These are phyloP conservation scores for roundworm (Caenorhabditis elegans) DNA, from an alignment of 1,140 invertebrate species.

Conservation along the genomic window WBcel235 BX284603.4:3806001-3806500, in stretches of 20 bases:
- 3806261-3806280: conserved; percentile 67
- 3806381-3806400: conserved; percentile 67
- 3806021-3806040: no score
- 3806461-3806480: conserved; percentile 66
- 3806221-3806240: no score
- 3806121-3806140: no score
- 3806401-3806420: conserved; percentile 66
- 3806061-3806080: no score
- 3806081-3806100: no score
- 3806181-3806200: no score
- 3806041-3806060: no score
- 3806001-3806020: no score
- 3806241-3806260: conserved; percentile 59
- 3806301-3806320: conserved; percentile 67
- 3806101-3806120: no score
- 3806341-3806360: conserved; percentile 67
- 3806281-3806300: conserved; percentile 67
- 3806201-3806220: no score
- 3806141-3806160: no score
- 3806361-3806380: conserved; percentile 54
- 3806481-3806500: conserved; percentile 62
- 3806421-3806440: conserved; percentile 62
- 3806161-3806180: no score
- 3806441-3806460: conserved; percentile 66
- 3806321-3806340: conserved; percentile 67